Evolutionary conservation across 2,888 invertebrate species (phyloP), one percentile per base, ranked within the genome.

Genomic region (Lycaena phlaeas): DNA sequence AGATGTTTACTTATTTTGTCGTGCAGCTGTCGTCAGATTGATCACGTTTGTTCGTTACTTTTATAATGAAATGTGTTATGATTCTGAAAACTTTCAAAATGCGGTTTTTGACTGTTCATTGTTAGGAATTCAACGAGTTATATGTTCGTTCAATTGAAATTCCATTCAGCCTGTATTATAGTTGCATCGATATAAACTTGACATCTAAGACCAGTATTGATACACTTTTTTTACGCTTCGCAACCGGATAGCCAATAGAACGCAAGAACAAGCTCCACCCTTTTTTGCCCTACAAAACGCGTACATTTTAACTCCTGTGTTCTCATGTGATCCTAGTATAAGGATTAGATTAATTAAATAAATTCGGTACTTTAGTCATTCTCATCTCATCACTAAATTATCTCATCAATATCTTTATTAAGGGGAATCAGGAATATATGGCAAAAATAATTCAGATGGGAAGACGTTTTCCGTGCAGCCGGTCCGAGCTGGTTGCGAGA

Each of bases 291-390:
- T 14, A 39, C 30, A 31, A 31, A 31, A 31, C 14, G 15, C 25
- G n/a, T 22, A 25, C 22, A n/a, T 7, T n/a, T 14, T 31, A 30
- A 30, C 14, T 39, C 30, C 39, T 31, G 30, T 25, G 15, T 3
- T 15, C 15, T 15, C 30, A 39, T 39, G 39, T 31, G 11, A 39
- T 30, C 39, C 26, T 39, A 30, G 39, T 39, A 26, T 26, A 26
- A 25, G 15, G 39, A 31, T 39, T 39, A 39, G 39, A 31, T 18
- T 18, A 18, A 18, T 18, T 18, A 4, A 18, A 18, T 18, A 18
- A 18, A 18, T 18, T 18, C 18, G 3, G 5, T 18, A 4, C 18
- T 18, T 9, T 22, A 3, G 9, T 9, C 22, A 22, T 4, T 22
- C 9, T 4, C 22, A 22, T 7, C 22, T n/a, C n/a, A n/a, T n/a